Base-by-base conservation (phyloP, 2,888 invertebrate genomes). In the Tetrapedia diversipes region DNA sequence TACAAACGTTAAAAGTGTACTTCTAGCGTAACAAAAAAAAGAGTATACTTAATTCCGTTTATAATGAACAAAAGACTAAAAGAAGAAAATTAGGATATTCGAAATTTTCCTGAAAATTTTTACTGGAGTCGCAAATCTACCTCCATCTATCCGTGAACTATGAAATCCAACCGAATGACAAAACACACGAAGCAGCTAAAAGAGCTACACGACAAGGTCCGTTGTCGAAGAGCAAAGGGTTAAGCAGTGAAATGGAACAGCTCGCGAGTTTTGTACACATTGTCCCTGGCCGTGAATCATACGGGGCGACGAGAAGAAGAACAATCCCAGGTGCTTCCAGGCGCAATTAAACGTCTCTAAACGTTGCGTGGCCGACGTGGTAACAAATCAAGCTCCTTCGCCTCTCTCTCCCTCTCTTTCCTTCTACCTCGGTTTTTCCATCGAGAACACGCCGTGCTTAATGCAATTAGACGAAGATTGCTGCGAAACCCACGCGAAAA, bases 291-390 rank as follows among this genome's bases (percentile, higher is more conserved):
- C 56, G 49, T 61, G 74, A 76, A 76, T 75, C 75, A 61, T 66
- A 73, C 27, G 41, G 54, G 24, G 4, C 34, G 53, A 29, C 24
- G 37, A 32, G 29, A 24, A 32, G 29, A 24, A 37, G 66, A 76
- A 63, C 67, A 76, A 67, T 74, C 22, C 56, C 66, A 47, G 37
- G 19, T 43, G 67, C 67, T 63, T 63, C 49, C 74, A 73, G 65
- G 66, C 41, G 66, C 73, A 71, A 63, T 82, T 76, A 82, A 76
- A 72, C 63, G 67, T 77, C 67, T 73, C 69, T 75, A 72, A 81
- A 66, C 47, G 68, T 41, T 64, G 75, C 60, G 60, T 60, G 61
- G 41, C 45, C 41, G 59, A 54, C 53, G 24, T 27, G 64, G 57
- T 64, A n/a, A 57, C 68, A 64, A 70, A 82, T 71, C 79, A 64